Base-by-base conservation (phyloP, 2,888 invertebrate genomes). In the Epinotia ramella region DNA sequence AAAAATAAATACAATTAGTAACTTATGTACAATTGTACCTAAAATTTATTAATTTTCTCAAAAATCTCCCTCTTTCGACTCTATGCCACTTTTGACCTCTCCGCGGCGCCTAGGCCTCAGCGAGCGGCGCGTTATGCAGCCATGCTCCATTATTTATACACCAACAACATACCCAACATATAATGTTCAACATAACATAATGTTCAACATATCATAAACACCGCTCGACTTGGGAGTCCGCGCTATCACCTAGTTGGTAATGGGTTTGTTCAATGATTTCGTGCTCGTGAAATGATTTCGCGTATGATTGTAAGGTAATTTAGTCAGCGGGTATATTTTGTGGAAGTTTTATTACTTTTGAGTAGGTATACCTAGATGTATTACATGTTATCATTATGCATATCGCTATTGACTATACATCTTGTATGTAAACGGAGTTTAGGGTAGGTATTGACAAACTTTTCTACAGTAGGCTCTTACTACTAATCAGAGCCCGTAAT, bases 111-210 rank as follows among this genome's bases (percentile, higher is more conserved):
- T 93, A 92, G 91, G 88, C 91, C 92, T 86, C 93, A 89, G 91
- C 92, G 90, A 91, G 93, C 87, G 91, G 89, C 91, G 90, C 92
- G 88, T 83, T 88, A 87, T 88, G 84, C 89, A 87, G 86, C 87
- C 88, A 84, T 86, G 86, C 88, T 91, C 89, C 93, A 93, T 94
- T 93, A 93, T 94, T 94, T 92, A 94, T 92, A 89, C 88, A 78
- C 79, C 78, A 80, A 82, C 81, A 79, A 79, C 77, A 80, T 78
- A 79, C 78, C 57, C 44, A 71, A 76, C 73, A 70, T 75, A 83
- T 81, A 78, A 84, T 83, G 80, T 83, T 82, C 81, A 83, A 82
- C 82, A 84, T 81, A 82, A 81, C 80, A 65, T 63, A 73, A 63
- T 53, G 59, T 66, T 68, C 68, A 66, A 74, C 64, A 80, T 78